Base-by-base conservation (phyloP, 2,797 vertebrate genomes). In the Enteromius trimaculatus region DNA sequence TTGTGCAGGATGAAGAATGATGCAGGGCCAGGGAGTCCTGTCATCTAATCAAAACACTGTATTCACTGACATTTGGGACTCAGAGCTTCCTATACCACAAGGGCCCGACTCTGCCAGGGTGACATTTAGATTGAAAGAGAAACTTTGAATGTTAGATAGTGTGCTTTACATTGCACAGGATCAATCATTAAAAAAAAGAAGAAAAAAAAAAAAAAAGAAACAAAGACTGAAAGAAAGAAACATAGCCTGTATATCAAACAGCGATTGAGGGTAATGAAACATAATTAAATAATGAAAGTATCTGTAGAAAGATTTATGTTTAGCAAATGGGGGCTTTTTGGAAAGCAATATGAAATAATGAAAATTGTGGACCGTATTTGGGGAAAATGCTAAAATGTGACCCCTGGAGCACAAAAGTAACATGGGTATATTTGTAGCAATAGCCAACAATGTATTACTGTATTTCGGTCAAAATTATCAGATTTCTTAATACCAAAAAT, bases 61-160 rank as follows among this genome's bases (percentile, higher is more conserved):
- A 83, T 87, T 78, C 37, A 26, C 79, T 95, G 93, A 93, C 93
- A 95, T 94, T 95, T 94, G 92, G 90, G 91, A 91, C 92, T 91
- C 88, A 86, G 88, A 79, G 89, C 88, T 88, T 94, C 92, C 92
- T 92, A 60, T 55, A 88, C 90, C 71, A 90, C 91, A 91, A 92
- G 92, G 92, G 89, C 91, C 87, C 34, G 89, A 92, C 92, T 92
- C 89, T 89, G 85, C 87, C 81, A 86, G 88, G 86, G 85, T 95
- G 94, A 94, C 94, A 95, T 95, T 95, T 93, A 90, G 89, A 90
- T 85, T 85, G 85, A 77, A 88, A 88, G 86, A 55, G 65, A 87
- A 88, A 88, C 88, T 87, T 88, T 88, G 87, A 88, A 88, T 88
- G 86, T 86, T 86, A 87, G 86, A 84, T 88, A 83, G 81, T 87